Evolutionary conservation across 1,140 invertebrate genomes (phyloP), one percentile per base, ranked within the genome.

Genomic region (Vanessa atalanta): DNA sequence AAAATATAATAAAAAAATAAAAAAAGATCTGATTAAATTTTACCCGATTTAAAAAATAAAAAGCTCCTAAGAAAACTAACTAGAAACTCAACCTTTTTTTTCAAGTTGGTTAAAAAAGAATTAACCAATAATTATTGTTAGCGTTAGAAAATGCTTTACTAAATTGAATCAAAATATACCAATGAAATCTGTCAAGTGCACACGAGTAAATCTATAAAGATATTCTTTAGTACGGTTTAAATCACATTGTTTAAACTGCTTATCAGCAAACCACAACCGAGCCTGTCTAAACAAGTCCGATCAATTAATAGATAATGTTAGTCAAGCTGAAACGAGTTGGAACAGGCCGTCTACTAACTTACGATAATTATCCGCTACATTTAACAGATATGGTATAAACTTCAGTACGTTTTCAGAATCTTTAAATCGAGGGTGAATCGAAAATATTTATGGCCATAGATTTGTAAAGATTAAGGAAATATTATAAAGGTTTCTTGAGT

Each of bases 301-400:
- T 70, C 68, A 75, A 75, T 75, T 75, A 75, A 65, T 53, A 70
- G 73, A 75, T 75, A 70, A 65, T 70, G 61, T 50, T 55, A 70
- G 50, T 51, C 68, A 57, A 70, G 55, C 60, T 70, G n/a, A 23
- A 70, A 74, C 61, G 65, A 74, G 65, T 69, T 51, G 70, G 47
- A 65, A 65, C 63, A 65, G 16, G 31, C 23, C 57, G 12, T 37
- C 26, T 37, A 15, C 57, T 43, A 61, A 61, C 23, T 37, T 7
- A 37, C 57, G 23, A 5, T 61, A 37, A 61, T 61, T 61, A 15
- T 57, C 57, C 26, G 57, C 2, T 37, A 61, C 23, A 37, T 37
- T 61, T 61, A 8, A 11, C 57, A 60, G 48, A 51, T 16, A 13
- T 57, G 23, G 55, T 13, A 13, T 57, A 23, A 57, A 13, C 11